Evolutionary conservation across 2,797 vertebrate genomes (phyloP).

Genomic region (Acridotheres tristis): DNA sequence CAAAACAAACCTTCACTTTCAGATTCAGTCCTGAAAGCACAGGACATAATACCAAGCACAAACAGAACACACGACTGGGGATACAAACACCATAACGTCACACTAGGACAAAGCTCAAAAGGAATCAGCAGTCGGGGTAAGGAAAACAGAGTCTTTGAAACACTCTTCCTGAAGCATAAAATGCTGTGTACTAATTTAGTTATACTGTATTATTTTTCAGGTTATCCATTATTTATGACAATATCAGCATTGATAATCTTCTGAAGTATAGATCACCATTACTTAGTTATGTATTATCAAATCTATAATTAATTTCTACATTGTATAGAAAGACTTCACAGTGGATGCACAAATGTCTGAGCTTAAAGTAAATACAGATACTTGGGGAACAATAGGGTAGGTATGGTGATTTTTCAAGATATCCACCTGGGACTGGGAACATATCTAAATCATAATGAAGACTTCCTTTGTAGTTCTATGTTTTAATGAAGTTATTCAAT

Average conservation of each 20-base stretch:
- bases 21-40: too few species aligned
- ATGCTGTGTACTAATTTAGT: neutral
- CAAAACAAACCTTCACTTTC: too few species aligned
- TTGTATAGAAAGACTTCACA: neutral
- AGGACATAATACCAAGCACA: too few species aligned
- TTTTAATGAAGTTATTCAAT: neutral
- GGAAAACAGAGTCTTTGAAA: neutral
- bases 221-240: neutral
- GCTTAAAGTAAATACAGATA: neutral
- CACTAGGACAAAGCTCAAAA: neutral
- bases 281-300: neutral
- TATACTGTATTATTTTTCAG: neutral
- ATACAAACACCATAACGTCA: too few species aligned
- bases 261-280: neutral
- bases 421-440: neutral
- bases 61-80: too few species aligned
- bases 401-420: neutral
- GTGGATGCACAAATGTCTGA: rapidly evolving
- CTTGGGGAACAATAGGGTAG: neutral
- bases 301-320: neutral
- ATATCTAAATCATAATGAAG: neutral
- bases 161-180: neutral
- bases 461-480: neutral
- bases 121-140: neutral
- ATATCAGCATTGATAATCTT: neutral